Conservation (phyloP, 2,888 invertebrate genomes). For the Miltochrista miniata region DNA sequence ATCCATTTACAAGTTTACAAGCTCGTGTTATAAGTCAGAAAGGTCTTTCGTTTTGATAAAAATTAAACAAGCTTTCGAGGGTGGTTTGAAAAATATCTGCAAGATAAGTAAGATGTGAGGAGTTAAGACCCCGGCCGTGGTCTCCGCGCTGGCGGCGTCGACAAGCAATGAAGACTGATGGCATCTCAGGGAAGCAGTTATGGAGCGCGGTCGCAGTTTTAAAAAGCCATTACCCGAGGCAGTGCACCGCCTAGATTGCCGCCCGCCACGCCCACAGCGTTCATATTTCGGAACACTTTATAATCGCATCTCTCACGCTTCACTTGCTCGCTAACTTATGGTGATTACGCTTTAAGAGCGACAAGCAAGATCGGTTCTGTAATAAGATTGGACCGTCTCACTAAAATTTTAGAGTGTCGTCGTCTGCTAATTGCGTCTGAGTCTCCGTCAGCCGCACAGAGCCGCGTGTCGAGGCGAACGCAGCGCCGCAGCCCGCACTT, state of each 20-base stretch:
- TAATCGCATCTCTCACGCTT: constrained; percentile 82
- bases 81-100: constrained; percentile 61
- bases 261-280: constrained; percentile 54
- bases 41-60: constrained; percentile 29
- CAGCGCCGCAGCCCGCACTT: constrained; percentile 35
- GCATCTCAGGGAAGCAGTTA: constrained; percentile 81
- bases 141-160: constrained; percentile 70
- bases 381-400: constrained; percentile 82
- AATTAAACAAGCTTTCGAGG: constrained; percentile 53
- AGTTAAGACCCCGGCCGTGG: constrained; percentile 69
- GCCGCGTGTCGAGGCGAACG: constrained; percentile 25
- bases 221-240: constrained; percentile 82
- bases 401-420: constrained; percentile 81
- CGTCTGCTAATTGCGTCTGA: constrained; percentile 78
- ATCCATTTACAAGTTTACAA: constrained; percentile 11
- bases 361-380: constrained; percentile 81
- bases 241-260: constrained; percentile 79
- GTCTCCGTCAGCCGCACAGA: constrained; percentile 49
- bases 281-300: constrained; percentile 83
- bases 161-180: constrained; percentile 84
- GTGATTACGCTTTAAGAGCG: constrained; percentile 82
- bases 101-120: constrained; percentile 64
- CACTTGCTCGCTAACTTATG: constrained; percentile 81
- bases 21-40: constrained; percentile 26
- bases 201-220: constrained; percentile 84